Percentiles rank a stretch among this genome's conserved stretches.
Conservation (phyloP, 2,113 vertebrate genomes). For the Alouatta palliata region DNA sequence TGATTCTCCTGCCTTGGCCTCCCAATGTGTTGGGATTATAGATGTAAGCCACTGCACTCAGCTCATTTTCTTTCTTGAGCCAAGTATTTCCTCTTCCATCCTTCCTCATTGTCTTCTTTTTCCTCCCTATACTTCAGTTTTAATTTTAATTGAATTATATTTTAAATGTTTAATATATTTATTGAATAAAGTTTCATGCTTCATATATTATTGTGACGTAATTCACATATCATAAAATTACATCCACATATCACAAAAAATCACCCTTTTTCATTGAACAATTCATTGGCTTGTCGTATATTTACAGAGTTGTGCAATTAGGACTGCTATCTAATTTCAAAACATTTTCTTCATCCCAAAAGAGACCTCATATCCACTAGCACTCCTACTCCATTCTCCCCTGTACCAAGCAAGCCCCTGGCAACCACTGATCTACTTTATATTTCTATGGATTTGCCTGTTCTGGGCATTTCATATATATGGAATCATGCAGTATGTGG, state of each 20-base stretch:
- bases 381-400: neutral
- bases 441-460: neutral
- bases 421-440: neutral
- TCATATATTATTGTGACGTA: neutral
- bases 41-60: too few species aligned
- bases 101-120: neutral
- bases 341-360: neutral
- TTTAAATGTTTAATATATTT: neutral
- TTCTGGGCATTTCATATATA: neutral
- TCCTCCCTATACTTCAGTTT: neutral
- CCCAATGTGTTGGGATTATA: too few species aligned
- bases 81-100: neutral
- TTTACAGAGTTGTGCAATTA: neutral
- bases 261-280: neutral
- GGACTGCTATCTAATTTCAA: neutral
- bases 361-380: too few species aligned
- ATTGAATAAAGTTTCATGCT: neutral
- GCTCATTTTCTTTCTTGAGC: neutral
- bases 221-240: neutral
- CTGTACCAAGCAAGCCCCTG: fast-evolving
- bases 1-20: too few species aligned
- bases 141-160: neutral
- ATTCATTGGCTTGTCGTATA: neutral
- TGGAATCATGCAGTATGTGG: neutral
- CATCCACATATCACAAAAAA: neutral